A percentile compares a stretch with the other conserved stretches of the same genome.
These are phyloP conservation scores for Anagyrus pseudococci DNA, from an alignment of 2,888 invertebrate genomes.

Conservation along the genomic window DNA sequence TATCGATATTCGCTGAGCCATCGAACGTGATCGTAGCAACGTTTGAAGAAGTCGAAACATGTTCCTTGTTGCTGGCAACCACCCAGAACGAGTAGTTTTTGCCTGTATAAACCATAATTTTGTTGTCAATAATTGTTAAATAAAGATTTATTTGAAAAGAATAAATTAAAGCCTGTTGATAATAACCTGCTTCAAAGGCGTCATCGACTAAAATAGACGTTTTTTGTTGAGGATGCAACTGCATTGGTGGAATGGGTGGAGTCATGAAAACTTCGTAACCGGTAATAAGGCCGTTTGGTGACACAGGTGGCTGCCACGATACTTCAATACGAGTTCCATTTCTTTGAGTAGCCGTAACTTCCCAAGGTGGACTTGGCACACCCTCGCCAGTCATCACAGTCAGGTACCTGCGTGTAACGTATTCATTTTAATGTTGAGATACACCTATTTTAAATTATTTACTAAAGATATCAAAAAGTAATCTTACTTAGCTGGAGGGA, in stretches of 20 bases:
- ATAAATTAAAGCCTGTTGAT: background rate
- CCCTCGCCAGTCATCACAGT: slow-evolving; percentile 74
- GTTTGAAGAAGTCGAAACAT: slow-evolving; percentile 69
- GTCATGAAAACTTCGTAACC: slow-evolving; percentile 72
- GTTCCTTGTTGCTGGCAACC: slow-evolving; percentile 70
- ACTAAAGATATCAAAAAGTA: slow-evolving; percentile 50
- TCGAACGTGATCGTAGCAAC: slow-evolving; percentile 70
- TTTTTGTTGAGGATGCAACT: slow-evolving; percentile 51
- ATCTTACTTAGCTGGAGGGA: slow-evolving; percentile 67
- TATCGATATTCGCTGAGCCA: slow-evolving; percentile 70
- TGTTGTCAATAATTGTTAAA: background rate
- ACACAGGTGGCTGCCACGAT: slow-evolving; percentile 72
- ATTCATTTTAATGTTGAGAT: background rate
- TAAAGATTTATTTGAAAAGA: background rate
- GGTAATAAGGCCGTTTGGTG: slow-evolving; percentile 70
- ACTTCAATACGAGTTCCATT: slow-evolving; percentile 72
- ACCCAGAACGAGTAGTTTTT: slow-evolving; percentile 78
- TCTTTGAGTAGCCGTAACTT: slow-evolving; percentile 70
- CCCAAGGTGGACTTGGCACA: slow-evolving; percentile 74
- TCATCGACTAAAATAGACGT: slow-evolving; percentile 66
- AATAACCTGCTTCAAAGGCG: slow-evolving; percentile 64
- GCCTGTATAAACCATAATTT: slow-evolving; percentile 46
- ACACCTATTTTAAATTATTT: too few relatives aligned
- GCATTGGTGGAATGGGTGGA: slow-evolving; percentile 69
- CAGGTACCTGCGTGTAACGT: slow-evolving; percentile 51